A percentile compares a stretch with the other conserved stretches of the same genome.
These are phyloP conservation scores for Halocynthia aurantium DNA, from an alignment of 23 tunicate species.

Conservation along the genomic window DNA sequence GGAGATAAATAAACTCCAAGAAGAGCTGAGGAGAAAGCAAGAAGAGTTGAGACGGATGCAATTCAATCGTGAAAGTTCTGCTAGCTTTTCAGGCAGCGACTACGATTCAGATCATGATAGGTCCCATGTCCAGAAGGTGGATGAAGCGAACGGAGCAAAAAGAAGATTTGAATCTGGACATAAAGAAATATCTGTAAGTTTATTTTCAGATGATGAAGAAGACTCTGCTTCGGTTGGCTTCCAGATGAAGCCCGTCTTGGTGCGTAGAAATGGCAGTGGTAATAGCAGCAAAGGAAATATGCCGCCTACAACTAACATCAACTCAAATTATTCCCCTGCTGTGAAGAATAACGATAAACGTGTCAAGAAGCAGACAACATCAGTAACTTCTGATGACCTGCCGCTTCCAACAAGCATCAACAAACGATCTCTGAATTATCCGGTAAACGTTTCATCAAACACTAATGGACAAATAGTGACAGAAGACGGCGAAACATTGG, in stretches of 20 bases:
- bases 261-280: slow-evolving; percentile 75
- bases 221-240: slow-evolving; percentile 32
- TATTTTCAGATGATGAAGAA: slow-evolving; percentile 4
- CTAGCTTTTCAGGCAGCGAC: not conserved
- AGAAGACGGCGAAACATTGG: slow-evolving; percentile 19
- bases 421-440: not conserved
- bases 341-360: not conserved
- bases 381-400: not conserved
- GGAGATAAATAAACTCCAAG: not conserved
- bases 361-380: too few relatives aligned
- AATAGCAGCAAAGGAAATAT: slow-evolving; percentile 37
- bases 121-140: not conserved
- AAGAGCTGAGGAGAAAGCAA: slow-evolving; percentile 14
- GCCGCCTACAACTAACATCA: not conserved
- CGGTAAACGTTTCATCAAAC: not conserved
- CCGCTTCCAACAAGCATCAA: not conserved
- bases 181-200: not conserved
- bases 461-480: not conserved
- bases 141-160: slow-evolving; percentile 6
- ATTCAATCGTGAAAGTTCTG: slow-evolving; percentile 1
- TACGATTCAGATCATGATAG: slow-evolving; percentile 5
- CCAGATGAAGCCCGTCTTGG: slow-evolving; percentile 64
- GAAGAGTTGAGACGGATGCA: slow-evolving; percentile 4
- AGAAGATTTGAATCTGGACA: not conserved
- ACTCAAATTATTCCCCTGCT: too few relatives aligned